phyloP scores from a whole-genome alignment of 2,797 vertebrate species.

The Gymnoscopelus microlampas region DNA sequence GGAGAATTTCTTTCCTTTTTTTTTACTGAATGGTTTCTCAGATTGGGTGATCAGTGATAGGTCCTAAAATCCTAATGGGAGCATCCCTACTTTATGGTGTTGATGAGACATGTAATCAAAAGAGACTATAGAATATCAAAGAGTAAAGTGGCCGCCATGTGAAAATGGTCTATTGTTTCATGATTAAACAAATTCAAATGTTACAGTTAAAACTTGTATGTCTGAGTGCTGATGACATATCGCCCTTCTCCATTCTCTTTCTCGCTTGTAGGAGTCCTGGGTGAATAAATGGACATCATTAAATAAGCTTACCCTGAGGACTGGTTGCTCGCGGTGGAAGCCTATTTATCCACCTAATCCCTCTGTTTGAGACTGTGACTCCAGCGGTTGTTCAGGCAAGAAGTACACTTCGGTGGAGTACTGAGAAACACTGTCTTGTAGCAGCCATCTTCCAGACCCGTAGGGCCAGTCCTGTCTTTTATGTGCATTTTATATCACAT shows the following conservation, averaged over 20 bases:
- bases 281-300: constrained; percentile 42
- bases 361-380: constrained; percentile 52
- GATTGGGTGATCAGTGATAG: no score
- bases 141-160: no score
- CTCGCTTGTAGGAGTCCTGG: constrained; percentile 51
- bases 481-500: constrained; percentile 31
- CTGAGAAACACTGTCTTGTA: constrained; percentile 65
- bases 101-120: no score
- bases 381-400: constrained; percentile 38
- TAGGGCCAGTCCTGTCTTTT: constrained; percentile 30
- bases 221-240: constrained; percentile 30
- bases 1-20: no score
- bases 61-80: no score
- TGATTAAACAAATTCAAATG: constrained; percentile 36
- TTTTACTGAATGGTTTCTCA: no score
- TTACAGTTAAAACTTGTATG: constrained; percentile 35
- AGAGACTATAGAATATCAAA: no score
- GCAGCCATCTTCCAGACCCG: constrained; percentile 31
- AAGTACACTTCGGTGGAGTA: constrained; percentile 35
- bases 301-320: constrained; percentile 40
- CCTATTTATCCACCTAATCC: constrained; percentile 47
- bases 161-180: no score
- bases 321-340: constrained; percentile 4
- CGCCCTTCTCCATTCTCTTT: constrained; percentile 22
- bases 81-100: no score